Conservation (phyloP, 2,797 vertebrate species). For the Squalus acanthias region DNA sequence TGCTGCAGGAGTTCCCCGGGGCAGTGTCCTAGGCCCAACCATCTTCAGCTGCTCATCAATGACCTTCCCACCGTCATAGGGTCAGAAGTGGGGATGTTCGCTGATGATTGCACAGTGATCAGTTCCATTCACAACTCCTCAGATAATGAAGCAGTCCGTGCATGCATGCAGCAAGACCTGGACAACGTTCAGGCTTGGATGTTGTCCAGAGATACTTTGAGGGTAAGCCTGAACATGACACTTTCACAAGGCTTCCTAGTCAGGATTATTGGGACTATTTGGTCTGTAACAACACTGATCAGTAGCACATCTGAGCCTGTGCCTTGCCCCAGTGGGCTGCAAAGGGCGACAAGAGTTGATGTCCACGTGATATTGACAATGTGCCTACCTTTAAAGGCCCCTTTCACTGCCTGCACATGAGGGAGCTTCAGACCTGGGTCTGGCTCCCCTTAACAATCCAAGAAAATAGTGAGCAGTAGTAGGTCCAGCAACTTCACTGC, state of each 20-base stretch:
- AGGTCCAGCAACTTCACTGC: background rate
- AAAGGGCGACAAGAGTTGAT: background rate
- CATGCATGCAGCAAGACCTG: no score
- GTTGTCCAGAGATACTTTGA: background rate
- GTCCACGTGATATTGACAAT: background rate
- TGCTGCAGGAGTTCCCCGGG: no score
- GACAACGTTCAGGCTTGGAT: no score
- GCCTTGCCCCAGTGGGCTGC: background rate
- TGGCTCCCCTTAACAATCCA: background rate
- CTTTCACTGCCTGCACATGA: background rate
- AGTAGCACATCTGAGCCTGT: background rate
- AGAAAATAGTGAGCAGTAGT: background rate
- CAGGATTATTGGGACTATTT: background rate
- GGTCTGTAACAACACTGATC: background rate
- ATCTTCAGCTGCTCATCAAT: no score
- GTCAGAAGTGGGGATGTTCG: no score
- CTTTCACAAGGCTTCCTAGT: background rate
- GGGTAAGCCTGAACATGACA: background rate
- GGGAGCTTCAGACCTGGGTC: background rate
- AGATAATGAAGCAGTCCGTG: no score
- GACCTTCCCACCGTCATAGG: no score
- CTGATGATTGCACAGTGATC: no score
- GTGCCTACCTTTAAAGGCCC: background rate
- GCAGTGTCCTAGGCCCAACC: no score
- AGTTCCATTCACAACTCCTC: no score